phyloP scores from a whole-genome alignment of 2,113 vertebrate genomes.

The Maylandia zebra region DNA sequence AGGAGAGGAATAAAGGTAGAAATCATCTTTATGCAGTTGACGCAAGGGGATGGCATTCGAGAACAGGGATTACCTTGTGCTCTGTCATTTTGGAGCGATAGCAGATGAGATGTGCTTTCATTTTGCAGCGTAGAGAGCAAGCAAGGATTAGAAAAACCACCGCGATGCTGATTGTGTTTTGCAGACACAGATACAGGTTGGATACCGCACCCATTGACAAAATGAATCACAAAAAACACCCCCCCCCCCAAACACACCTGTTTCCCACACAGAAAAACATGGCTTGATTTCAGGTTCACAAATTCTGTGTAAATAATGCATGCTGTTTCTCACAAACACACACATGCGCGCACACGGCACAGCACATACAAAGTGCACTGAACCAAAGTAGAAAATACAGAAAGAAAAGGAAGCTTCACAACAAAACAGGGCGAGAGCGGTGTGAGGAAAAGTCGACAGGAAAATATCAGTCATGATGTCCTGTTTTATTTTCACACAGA shows the following conservation, averaged over 20 bases:
- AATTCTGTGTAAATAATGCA: conserved; percentile 20
- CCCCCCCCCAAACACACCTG: not conserved
- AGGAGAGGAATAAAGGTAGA: conserved; percentile 2
- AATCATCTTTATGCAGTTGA: conserved; percentile 34
- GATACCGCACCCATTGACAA: conserved; percentile 21
- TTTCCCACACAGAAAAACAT: not conserved
- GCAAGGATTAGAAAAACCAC: not conserved
- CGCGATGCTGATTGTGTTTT: conserved; percentile 14
- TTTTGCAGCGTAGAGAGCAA: conserved; percentile 13
- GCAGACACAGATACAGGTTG: conserved; percentile 28
- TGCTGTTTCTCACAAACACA: not conserved
- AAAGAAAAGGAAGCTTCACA: not conserved
- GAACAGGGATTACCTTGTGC: conserved; percentile 34
- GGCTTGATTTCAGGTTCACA: conserved; percentile 15
- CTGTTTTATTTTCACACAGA: not conserved
- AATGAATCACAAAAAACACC: conserved; percentile 19
- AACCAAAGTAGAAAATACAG: not conserved
- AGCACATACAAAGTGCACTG: not conserved
- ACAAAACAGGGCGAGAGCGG: not conserved
- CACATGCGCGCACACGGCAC: not conserved
- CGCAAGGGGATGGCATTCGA: conserved; percentile 19
- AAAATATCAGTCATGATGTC: not conserved
- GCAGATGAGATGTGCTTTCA: conserved; percentile 31
- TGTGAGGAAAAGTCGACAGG: not conserved
- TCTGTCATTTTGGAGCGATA: conserved; percentile 34